Base-by-base conservation (phyloP, 2,797 vertebrate species). In the Ptychobarbus kaznakovi region DNA sequence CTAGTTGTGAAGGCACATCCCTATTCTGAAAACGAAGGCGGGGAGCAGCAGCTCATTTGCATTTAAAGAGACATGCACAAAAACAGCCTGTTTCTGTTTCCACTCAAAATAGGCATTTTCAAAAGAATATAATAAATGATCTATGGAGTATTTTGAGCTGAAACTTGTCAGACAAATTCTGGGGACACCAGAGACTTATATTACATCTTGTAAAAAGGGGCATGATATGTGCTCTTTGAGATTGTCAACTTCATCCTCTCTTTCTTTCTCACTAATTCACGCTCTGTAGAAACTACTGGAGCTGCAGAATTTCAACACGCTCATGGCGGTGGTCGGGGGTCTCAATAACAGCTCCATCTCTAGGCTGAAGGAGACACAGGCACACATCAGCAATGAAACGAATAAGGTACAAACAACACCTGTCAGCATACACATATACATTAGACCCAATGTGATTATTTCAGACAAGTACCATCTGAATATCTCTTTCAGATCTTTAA, bases 311-410 rank as follows among this genome's bases (percentile, higher is more conserved):
- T 98, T 97, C 90, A 98, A 98, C 93, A 98, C 97, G 0, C 93
- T 98, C 83, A 98, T 98, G 97, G 97, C 97, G 0, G 96, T 98
- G 85, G 95, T 98, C 18, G 97, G 97, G 22, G 97, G 97, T 70
- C 96, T 98, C 83, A 97, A 96, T 89, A 97, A 98, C 93, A 97
- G 96, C 92, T 97, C 97, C 88, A 97, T 98, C 90, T 97, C 97
- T 13, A 95, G 97, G 13, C 96, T 98, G 89, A 98, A 97, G 91
- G 97, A 98, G 88, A 98, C 97, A 0, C 95, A 97, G 88, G 63
- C 90, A 63, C 96, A 97, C 87, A 92, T 98, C 89, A 96, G 95
- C 53, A 89, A 94, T 0, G 97, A 98, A 83, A 97, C 96, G 82
- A 93, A 95, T 92, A 97, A 97, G 97, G 97, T 98, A 69, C 12